Evolutionary conservation across 2,888 invertebrate genomes (phyloP), one percentile per base, ranked within the genome.

Genomic region (Mesochorus sp.): DNA sequence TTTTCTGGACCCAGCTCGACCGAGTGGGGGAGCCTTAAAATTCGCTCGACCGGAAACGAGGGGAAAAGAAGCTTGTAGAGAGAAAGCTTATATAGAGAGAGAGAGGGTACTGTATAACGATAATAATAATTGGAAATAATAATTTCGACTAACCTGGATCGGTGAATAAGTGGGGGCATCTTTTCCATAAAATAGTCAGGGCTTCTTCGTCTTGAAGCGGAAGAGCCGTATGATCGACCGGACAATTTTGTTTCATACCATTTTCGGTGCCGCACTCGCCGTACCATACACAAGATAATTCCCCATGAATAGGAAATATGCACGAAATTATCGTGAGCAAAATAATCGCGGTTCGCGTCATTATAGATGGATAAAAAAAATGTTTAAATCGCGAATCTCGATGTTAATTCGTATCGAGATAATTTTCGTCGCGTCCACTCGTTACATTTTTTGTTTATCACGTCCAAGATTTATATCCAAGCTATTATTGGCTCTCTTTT

Each of bases 81-180:
- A 49, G 24, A 5, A 8, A 14, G 6, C 8, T 14, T 14, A 12
- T 14, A 8, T 8, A n/a, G 44, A 17, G 1, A 12, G 0, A 24
- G n/a, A 12, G 12, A 5, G 1, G 4, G 2, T 21, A 37, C 24
- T 59, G 1, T 55, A 2, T 19, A 24, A 10, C 4, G 8, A 5
- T 3, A n/a, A n/a, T 8, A 24, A 51, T 24, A 51, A 51, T 21
- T 3, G 12, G 10, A 26, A 51, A 21, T 12, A 1, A 0, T 24
- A 21, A 3, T 24, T 51, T 26, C 26, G 8, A 42, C 85, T 51
- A 91, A 92, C 83, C 92, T 47, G 79, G 70, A 87, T 74, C 89
- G 55, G 90, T 82, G 66, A 92, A 89, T 83, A 95, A 88, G 49
- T 92, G 91, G 0, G 96, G 95, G 86, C 97, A 97, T 82, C 94